A percentile compares a stretch with the other conserved stretches of the same genome.
phyloP scores from a whole-genome alignment of 1,140 invertebrate genomes.

The Caenorhabditis tropicalis region DNA sequence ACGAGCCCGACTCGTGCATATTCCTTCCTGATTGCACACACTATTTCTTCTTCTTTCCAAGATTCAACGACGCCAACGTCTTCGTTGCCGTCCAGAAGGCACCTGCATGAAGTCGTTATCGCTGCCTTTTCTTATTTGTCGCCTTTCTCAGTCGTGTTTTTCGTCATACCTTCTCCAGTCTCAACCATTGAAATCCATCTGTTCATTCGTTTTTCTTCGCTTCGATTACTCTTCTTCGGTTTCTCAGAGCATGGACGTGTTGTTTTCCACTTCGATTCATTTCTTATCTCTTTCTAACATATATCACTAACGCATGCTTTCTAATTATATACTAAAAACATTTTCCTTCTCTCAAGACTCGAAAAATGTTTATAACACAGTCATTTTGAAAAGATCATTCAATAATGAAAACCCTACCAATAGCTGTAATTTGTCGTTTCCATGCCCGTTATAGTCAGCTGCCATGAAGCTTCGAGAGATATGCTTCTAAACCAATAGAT shows the following conservation, averaged over 20 bases:
- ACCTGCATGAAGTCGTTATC: conserved; percentile 41
- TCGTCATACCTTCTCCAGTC: background rate
- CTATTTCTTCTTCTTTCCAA: background rate
- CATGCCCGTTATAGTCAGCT: too few species aligned
- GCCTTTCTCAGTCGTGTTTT: background rate
- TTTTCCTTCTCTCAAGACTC: too few species aligned
- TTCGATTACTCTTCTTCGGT: background rate
- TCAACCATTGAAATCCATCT: background rate
- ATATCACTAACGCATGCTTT: background rate
- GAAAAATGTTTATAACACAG: too few species aligned
- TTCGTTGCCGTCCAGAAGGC: conserved; percentile 12
- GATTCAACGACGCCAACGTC: background rate
- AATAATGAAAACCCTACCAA: too few species aligned
- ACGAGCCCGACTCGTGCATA: background rate
- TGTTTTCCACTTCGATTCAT: background rate
- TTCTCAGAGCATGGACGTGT: background rate
- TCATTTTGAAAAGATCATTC: too few species aligned
- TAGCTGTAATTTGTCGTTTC: too few species aligned
- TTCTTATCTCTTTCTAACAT: background rate
- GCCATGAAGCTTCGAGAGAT: too few species aligned
- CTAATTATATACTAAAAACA: too few species aligned
- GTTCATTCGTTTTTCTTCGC: background rate
- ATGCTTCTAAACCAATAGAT: too few species aligned
- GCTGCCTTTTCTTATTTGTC: background rate
- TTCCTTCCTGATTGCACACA: background rate